Evolutionary conservation across 2,888 invertebrate species (phyloP), one percentile per base, ranked within the genome.

Genomic region (Lasioglossum vierecki): DNA sequence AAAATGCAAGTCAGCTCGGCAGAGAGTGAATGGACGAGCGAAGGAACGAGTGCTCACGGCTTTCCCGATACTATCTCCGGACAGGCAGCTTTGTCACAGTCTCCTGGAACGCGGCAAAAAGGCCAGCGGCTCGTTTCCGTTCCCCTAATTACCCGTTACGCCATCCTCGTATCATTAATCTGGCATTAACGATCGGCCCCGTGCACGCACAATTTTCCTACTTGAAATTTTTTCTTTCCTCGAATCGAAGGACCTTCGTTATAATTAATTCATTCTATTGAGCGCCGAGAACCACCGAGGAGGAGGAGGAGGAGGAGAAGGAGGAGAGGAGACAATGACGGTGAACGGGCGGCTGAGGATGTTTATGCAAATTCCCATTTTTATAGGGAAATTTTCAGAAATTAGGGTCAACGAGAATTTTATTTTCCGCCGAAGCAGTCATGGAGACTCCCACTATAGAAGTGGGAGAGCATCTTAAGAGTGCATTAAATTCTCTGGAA

Each of bases 1-100:
- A 91, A 91, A 91, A 83, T 87, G 91, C 91, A 89, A 91, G 89
- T 88, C 89, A 88, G 83, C 85, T 74, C 72, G n/a, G 18, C 66
- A 46, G 76, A 81, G 73, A 53, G 76, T 60, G 81, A 49, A 76
- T n/a, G 77, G 71, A 53, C 41, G 57, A 79, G 68, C 70, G 30
- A 71, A 66, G 77, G 77, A 41, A 39, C 68, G 60, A 72, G 77
- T 11, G 76, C 60, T 76, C n/a, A 72, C 57, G 63, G 76, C 78
- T 71, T 73, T 85, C 60, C 80, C 78, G 88, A 85, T 85, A 81
- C 85, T 88, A 87, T 87, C 88, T 76, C 68, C 57, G n/a, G 84
- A 83, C 87, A 49, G 78, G 75, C 80, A 80, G 79, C 88, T 89
- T 88, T 88, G 85, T 88, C 81, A 80, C 72, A 79, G 83, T 84